Evolutionary conservation across 2,797 vertebrate genomes (phyloP).

Genomic region (Tapirus indicus): DNA sequence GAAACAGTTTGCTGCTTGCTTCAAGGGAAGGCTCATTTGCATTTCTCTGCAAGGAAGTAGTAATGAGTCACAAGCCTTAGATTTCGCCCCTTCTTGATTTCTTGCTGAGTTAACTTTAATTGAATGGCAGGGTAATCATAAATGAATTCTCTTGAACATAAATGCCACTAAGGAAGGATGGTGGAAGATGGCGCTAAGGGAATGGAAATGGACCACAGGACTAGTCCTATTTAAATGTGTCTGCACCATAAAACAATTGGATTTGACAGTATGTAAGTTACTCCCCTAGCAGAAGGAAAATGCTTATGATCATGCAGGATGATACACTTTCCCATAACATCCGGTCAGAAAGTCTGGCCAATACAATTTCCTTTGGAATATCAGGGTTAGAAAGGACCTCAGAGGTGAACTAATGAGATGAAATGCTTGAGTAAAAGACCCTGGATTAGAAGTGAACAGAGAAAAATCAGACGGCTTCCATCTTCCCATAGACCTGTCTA

Average conservation of each 20-base stretch:
- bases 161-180: conserved; percentile 3
- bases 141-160: conserved; percentile 67
- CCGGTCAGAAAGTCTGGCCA: not conserved
- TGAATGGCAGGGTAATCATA: conserved; percentile 73
- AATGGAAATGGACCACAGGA: not conserved
- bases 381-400: not conserved
- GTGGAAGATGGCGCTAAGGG: not conserved
- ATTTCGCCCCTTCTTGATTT: conserved; percentile 74
- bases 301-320: not conserved
- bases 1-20: conserved; percentile 81
- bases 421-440: not conserved
- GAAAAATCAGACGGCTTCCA: not conserved
- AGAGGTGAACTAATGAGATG: not conserved
- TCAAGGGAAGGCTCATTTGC: conserved; percentile 81
- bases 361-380: not conserved
- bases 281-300: not conserved
- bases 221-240: not conserved
- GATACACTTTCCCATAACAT: not conserved
- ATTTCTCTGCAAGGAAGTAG: conserved; percentile 81
- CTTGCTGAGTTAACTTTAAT: conserved; percentile 82
- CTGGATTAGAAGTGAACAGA: conserved; percentile 13
- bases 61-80: conserved; percentile 79
- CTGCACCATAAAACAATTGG: not conserved
- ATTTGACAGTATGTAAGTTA: not conserved
- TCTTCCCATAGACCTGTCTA: not conserved